Evolutionary conservation across 2,888 invertebrate species (phyloP), one percentile per base, ranked within the genome.

Genomic region (Apamea anceps): DNA sequence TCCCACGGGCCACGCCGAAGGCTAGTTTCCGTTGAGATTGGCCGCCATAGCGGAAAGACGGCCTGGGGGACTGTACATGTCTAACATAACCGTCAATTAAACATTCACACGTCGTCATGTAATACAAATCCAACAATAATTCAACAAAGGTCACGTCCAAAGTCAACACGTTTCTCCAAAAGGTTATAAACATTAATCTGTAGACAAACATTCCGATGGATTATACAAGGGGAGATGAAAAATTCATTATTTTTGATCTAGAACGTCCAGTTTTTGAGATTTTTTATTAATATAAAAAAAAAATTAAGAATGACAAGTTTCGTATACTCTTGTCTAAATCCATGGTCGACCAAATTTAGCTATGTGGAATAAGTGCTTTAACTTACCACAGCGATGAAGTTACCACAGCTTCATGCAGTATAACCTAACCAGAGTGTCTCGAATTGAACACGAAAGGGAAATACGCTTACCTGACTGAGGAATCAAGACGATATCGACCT

Each of bases 61-160:
- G 12, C 12, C 25, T 57, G n/a, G 5, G n/a, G 57, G 12, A 12
- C 12, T 57, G 8, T 18, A 51, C 32, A 10, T 68, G 12, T 68
- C 45, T 48, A 21, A 21, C 21, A 2, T 4, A 51, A 4, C 51
- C 28, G 25, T 25, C 25, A 70, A 32, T 51, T 32, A 32, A 25
- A 25, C 15, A 32, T 71, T 54, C 15, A 71, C 25, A 54, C 15
- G 5, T 25, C 25, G 6, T 37, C 15, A 32, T 25, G 54, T 15
- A 71, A 32, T 54, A 71, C 15, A 71, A 54, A 71, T 54, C 15
- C 15, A 71, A 25, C 32, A 54, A 25, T 71, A 37, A 71, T 37
- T 71, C 15, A 10, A 71, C 54, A 71, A 32, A 54, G 15, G 25
- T 54, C 51, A 32, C 51, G 25, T 70, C 25, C 32, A 70, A 54